phyloP scores from a whole-genome alignment of 1,140 invertebrate genomes.

The Mycetomoellerius zeteki region DNA sequence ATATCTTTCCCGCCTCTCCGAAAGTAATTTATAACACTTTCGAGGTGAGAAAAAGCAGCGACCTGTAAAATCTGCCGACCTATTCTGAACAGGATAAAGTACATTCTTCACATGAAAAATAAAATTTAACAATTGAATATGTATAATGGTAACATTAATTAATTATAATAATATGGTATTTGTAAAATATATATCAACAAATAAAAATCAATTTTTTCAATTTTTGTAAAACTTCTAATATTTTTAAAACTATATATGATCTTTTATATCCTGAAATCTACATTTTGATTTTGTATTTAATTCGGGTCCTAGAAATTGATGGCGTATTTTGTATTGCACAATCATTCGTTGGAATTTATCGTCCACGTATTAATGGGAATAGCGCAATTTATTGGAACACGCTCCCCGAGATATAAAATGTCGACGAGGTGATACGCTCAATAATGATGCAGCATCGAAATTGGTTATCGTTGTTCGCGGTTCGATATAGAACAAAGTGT shows the following conservation, averaged over 20 bases:
- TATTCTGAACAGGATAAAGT: neutral
- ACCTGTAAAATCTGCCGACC: constrained; percentile 11
- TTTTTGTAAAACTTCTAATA: neutral
- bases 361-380: constrained; percentile 38
- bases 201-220: neutral
- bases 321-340: neutral
- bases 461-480: constrained; percentile 12
- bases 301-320: neutral
- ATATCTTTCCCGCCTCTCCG: neutral
- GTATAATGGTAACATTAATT: neutral
- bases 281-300: constrained; percentile 10
- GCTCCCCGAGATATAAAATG: constrained; percentile 33
- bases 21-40: constrained; percentile 47
- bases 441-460: constrained; percentile 2
- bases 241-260: neutral
- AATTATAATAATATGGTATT: neutral
- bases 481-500: constrained; percentile 34
- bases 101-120: neutral
- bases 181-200: neutral
- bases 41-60: neutral
- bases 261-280: neutral
- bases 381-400: constrained; percentile 29
- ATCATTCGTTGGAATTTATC: neutral
- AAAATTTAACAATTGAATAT: neutral
- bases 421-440: neutral